phyloP scores from a whole-genome alignment of 1,140 invertebrate genomes.

The Diploscapter pachys region DNA sequence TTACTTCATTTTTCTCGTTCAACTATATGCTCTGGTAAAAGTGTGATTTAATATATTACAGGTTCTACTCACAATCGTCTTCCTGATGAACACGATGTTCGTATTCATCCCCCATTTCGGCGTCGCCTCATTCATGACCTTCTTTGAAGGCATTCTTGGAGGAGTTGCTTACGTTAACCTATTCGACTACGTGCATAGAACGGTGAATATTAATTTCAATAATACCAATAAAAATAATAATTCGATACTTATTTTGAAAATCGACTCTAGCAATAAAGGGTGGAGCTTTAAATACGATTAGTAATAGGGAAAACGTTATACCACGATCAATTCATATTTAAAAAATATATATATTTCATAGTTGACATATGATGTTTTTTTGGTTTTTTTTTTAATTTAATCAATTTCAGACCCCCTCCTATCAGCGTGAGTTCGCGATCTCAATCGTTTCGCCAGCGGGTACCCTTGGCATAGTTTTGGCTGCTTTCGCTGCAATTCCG shows the following conservation, averaged over 20 bases:
- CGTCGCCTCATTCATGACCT: slow-evolving; percentile 27
- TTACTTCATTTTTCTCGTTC: too few relatives aligned
- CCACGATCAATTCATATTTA: slow-evolving; percentile 68
- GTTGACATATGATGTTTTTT: neutral
- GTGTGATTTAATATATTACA: too few relatives aligned
- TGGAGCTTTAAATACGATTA: too few relatives aligned
- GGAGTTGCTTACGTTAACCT: slow-evolving; percentile 83
- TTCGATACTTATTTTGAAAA: too few relatives aligned
- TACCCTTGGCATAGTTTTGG: slow-evolving; percentile 34
- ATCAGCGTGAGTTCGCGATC: slow-evolving; percentile 30
- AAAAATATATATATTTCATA: neutral
- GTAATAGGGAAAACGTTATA: slow-evolving; percentile 44
- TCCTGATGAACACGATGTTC: slow-evolving; percentile 25
- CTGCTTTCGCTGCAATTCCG: slow-evolving; percentile 37
- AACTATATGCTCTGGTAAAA: too few relatives aligned
- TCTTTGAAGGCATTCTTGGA: slow-evolving; percentile 61
- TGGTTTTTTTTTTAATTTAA: too few relatives aligned
- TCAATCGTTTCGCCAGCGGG: slow-evolving; percentile 29
- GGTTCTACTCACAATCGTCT: too few relatives aligned
- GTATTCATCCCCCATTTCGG: slow-evolving; percentile 33
- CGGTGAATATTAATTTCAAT: too few relatives aligned
- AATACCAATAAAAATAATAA: too few relatives aligned
- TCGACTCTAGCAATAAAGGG: too few relatives aligned
- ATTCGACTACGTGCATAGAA: slow-evolving; percentile 59
- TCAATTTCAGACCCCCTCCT: slow-evolving; percentile 19